phyloP scores from a whole-genome alignment of 1,140 invertebrate species.

The Drosophila gunungcola region DNA sequence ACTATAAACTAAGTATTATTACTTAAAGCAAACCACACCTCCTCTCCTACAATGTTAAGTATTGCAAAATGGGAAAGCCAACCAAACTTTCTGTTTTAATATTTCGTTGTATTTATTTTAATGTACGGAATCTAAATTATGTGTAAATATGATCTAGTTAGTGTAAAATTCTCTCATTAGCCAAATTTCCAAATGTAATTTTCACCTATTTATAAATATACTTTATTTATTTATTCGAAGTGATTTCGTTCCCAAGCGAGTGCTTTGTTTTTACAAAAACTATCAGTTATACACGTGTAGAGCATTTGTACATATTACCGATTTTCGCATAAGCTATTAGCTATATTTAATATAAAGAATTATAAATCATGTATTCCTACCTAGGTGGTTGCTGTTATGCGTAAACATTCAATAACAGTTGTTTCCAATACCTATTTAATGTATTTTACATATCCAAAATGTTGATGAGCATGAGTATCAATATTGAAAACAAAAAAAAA shows the following conservation, averaged over 20 bases:
- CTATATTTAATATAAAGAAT: conserved; percentile 21
- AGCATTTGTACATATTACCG: conserved; percentile 43
- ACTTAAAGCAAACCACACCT: conserved; percentile 29
- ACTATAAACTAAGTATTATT: conserved; percentile 54
- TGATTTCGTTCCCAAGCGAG: conserved; percentile 31
- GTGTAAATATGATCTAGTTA: conserved; percentile 60
- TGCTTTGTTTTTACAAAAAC: conserved; percentile 29
- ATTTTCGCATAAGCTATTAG: conserved; percentile 24
- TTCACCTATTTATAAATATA: conserved; percentile 39
- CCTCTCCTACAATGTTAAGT: conserved; percentile 46
- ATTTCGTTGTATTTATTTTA: conserved; percentile 63
- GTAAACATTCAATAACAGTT: conserved; percentile 56
- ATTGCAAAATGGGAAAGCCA: conserved; percentile 24
- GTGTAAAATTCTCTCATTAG: conserved; percentile 72
- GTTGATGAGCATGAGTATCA: conserved; percentile 45
- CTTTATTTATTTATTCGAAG: conserved; percentile 62
- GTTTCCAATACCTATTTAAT: conserved; percentile 34
- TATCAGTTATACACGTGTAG: conserved; percentile 33
- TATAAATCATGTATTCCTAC: conserved; percentile 51
- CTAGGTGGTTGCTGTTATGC: conserved; percentile 60
- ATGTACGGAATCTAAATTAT: conserved; percentile 57
- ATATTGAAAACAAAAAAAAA: conserved; percentile 28
- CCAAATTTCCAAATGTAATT: conserved; percentile 70
- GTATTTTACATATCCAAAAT: conserved; percentile 52
- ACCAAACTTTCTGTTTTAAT: conserved; percentile 57